phyloP scores from a whole-genome alignment of 2,113 vertebrate species.

The Tragelaphus scriptus region DNA sequence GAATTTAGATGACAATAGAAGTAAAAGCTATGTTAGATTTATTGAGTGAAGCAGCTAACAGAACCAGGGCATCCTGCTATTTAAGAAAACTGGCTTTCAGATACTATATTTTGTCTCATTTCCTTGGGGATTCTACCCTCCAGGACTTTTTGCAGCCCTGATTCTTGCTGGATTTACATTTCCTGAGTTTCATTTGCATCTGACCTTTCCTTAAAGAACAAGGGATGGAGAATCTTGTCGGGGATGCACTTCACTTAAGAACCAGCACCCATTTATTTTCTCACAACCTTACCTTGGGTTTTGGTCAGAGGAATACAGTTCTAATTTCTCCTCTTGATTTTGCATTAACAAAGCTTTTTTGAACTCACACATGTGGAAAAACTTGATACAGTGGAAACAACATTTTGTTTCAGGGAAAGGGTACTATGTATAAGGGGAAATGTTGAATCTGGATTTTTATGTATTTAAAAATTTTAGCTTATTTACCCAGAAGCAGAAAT shows the following conservation, averaged over 20 bases:
- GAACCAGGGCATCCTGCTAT: neutral
- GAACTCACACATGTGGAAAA: neutral
- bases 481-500: slow-evolving; percentile 47
- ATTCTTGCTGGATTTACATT: neutral
- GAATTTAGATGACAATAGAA: neutral
- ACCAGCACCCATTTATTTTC: neutral
- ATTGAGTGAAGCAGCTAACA: neutral
- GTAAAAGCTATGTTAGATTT: neutral
- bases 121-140: neutral
- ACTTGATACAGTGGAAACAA: neutral
- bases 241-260: neutral
- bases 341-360: neutral
- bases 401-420: slow-evolving; percentile 21
- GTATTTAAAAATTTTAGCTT: slow-evolving; percentile 51
- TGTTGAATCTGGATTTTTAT: slow-evolving; percentile 36
- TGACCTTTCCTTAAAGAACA: slow-evolving; percentile 17
- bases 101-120: neutral
- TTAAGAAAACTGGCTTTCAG: slow-evolving; percentile 2
- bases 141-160: neutral
- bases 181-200: neutral
- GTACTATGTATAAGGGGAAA: slow-evolving; percentile 42
- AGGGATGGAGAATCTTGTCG: neutral
- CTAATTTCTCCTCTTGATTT: slow-evolving; percentile 10
- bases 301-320: neutral
- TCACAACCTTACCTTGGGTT: neutral